A percentile compares a stretch with the other conserved stretches of the same genome.
These are phyloP conservation scores for Andrena dorsata DNA, from an alignment of 2,888 invertebrate genomes.

Conservation along the genomic window DNA sequence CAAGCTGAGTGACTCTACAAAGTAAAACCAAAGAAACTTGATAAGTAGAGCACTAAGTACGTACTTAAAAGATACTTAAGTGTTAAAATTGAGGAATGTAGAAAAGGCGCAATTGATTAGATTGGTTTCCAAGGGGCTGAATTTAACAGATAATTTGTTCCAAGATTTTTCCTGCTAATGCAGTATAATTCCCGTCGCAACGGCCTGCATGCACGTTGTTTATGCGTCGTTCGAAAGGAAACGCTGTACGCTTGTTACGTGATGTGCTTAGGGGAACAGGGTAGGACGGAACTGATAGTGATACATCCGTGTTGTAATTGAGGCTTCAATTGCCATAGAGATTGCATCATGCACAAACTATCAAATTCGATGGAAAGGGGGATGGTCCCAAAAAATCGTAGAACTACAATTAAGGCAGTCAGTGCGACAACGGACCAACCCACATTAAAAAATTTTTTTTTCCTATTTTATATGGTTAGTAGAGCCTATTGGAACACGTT, in stretches of 20 bases:
- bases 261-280: neutral
- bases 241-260: slow-evolving; percentile 2
- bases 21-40: too few species aligned
- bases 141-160: neutral
- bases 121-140: neutral
- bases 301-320: slow-evolving; percentile 7
- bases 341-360: neutral
- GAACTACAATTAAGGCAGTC: too few species aligned
- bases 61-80: too few species aligned
- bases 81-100: too few species aligned
- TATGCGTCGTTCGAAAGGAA: slow-evolving; percentile 3
- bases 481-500: too few species aligned
- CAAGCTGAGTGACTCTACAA: too few species aligned
- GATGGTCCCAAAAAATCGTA: too few species aligned
- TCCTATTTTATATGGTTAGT: too few species aligned
- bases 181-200: neutral
- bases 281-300: slow-evolving; percentile 9
- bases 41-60: too few species aligned
- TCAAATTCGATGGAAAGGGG: neutral
- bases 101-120: neutral
- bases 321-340: neutral
- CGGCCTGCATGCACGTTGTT: neutral
- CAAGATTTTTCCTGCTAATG: neutral
- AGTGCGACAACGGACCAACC: too few species aligned
- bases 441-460: too few species aligned